Percentiles rank a stretch among this genome's conserved stretches.
Evolutionary conservation across 2,797 vertebrate species (phyloP).

Genomic region (Eidolon dupreanum): DNA sequence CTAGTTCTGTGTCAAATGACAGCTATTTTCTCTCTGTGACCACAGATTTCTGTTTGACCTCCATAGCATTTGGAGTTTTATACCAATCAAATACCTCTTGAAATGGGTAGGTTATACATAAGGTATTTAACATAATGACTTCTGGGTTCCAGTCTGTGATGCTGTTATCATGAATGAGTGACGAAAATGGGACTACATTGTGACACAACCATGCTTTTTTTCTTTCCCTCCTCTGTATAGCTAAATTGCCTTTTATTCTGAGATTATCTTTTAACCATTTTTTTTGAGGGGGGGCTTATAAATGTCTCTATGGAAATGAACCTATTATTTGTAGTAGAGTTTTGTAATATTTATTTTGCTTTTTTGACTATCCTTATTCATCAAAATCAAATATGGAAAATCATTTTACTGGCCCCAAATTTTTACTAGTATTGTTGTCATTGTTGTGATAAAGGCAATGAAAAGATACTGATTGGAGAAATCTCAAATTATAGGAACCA

Average conservation of each 20-base stretch:
- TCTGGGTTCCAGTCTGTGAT: neutral
- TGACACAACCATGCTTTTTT: neutral
- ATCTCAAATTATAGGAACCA: neutral
- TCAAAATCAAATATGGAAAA: neutral
- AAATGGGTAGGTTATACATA: neutral
- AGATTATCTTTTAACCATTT: neutral
- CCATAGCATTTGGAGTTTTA: neutral
- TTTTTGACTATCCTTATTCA: neutral
- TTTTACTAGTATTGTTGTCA: neutral
- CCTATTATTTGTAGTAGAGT: neutral
- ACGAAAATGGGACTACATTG: neutral
- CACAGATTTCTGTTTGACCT: neutral
- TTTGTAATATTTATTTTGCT: neutral
- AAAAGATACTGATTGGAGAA: neutral
- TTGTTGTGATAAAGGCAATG: neutral
- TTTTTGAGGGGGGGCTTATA: neutral
- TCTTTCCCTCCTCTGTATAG: rapidly evolving
- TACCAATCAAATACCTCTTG: neutral
- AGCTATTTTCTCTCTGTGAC: slow-evolving; percentile 47
- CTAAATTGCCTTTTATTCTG: neutral
- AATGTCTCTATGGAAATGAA: neutral
- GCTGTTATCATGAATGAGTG: neutral
- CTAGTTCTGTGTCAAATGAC: neutral
- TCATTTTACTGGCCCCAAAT: neutral
- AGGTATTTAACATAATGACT: neutral